Base-by-base conservation (phyloP, 2,888 invertebrate species). In the Philereme vetulata region DNA sequence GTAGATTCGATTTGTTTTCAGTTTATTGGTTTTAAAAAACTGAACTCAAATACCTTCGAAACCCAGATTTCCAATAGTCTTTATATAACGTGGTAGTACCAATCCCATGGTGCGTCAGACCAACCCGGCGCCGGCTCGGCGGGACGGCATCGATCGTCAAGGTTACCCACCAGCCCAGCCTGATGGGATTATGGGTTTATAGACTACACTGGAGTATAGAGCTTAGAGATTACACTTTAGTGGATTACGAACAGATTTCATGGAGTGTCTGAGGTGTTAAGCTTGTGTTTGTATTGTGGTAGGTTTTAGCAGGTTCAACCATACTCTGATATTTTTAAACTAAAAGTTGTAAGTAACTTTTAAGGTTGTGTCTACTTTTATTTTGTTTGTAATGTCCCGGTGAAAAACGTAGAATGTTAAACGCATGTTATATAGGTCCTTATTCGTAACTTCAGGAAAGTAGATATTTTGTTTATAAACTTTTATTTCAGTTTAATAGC, bases 71-170 rank as follows among this genome's bases (percentile, higher is more conserved):
- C 32, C 35, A 42, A 34, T 11, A 59, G 51, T 5, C 5, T 52
- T 54, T 51, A 58, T 55, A 55, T 55, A 62, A 53, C 53, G 51
- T 62, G 57, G 62, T 76, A 67, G 72, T 72, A 71, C 67, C 65
- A 71, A 75, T 74, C 75, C 81, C 61, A 56, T 86, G 88, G 78
- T 75, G 74, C 76, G 76, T 75, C 60, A 56, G 74, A 60, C 51
- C 9, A 5, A 51, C 43, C 49, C 74, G 86, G 88, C 85, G 83
- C 80, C 81, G 65, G 63, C 60, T 56, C 62, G 80, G 77, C 80
- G 84, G 80, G 70, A 71, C 79, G 66, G 82, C 81, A 90, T 90
- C 90, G 90, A 90, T 90, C 88, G 84, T 77, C 90, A 90, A 90
- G 90, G 90, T 88, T 86, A 85, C 76, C 75, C 65, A 74, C 82